Evolutionary conservation across 2,888 invertebrate species (phyloP).

Genomic region (Eupithecia pulchellata): DNA sequence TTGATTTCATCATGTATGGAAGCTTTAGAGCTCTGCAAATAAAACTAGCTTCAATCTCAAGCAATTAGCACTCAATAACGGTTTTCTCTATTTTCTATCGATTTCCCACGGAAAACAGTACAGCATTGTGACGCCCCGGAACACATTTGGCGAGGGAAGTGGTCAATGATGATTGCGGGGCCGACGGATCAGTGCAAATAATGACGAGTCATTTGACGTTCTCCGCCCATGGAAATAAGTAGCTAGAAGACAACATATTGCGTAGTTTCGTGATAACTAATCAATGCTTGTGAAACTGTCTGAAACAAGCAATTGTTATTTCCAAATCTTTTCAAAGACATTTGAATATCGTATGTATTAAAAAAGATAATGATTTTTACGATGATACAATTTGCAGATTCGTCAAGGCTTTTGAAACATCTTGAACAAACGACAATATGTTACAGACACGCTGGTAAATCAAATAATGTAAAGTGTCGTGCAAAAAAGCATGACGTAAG

Average conservation of each 20-base stretch:
- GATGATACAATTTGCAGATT: slow-evolving; percentile 45
- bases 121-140: slow-evolving; percentile 57
- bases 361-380: slow-evolving; percentile 17
- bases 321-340: slow-evolving; percentile 34
- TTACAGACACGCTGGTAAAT: slow-evolving; percentile 71
- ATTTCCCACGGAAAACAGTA: slow-evolving; percentile 72
- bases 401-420: slow-evolving; percentile 53
- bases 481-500: slow-evolving; percentile 67
- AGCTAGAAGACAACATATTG: slow-evolving; percentile 44
- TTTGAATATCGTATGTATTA: slow-evolving; percentile 16
- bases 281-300: slow-evolving; percentile 30
- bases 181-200: slow-evolving; percentile 64
- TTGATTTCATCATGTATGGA: too few species aligned
- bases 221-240: slow-evolving; percentile 36
- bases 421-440: slow-evolving; percentile 58
- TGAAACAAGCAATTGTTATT: slow-evolving; percentile 41
- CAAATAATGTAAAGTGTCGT: slow-evolving; percentile 58
- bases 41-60: slow-evolving; percentile 34
- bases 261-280: slow-evolving; percentile 35
- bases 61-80: slow-evolving; percentile 42
- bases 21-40: slow-evolving; percentile 27
- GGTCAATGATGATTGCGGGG: slow-evolving; percentile 67
- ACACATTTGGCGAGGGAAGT: slow-evolving; percentile 65
- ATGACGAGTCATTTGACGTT: slow-evolving; percentile 62
- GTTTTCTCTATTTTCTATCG: slow-evolving; percentile 48